phyloP scores from a whole-genome alignment of 2,113 vertebrate genomes.

The Nothoprocta pentlandii region DNA sequence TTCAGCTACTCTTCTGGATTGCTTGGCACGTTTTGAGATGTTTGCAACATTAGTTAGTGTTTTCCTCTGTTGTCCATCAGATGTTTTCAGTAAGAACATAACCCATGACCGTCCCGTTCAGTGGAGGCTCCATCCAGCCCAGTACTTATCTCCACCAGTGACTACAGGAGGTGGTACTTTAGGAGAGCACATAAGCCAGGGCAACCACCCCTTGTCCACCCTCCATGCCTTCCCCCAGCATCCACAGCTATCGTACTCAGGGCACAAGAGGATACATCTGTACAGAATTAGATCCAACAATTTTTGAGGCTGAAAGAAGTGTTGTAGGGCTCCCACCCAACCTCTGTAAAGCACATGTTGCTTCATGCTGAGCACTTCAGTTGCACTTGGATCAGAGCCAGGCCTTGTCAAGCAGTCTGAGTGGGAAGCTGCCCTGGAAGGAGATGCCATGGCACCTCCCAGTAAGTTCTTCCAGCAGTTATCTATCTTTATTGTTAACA shows the following conservation, averaged over 20 bases:
- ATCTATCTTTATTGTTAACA: neutral
- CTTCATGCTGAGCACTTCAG: neutral
- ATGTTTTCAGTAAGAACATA: neutral
- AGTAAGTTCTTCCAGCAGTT: neutral
- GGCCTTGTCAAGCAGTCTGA: neutral
- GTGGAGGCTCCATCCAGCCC: neutral
- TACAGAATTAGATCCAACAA: neutral
- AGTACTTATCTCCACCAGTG: neutral
- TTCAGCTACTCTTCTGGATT: neutral
- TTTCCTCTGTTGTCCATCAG: neutral
- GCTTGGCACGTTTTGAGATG: neutral
- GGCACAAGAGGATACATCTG: neutral
- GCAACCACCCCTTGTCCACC: neutral
- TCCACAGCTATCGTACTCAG: accelerated
- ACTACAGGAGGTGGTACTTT: neutral
- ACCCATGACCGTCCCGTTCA: neutral
- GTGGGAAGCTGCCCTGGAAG: neutral
- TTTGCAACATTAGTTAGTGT: neutral
- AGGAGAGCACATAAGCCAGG: accelerated
- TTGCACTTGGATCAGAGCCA: neutral
- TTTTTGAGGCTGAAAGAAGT: neutral
- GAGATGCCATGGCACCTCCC: neutral
- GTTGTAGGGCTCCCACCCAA: neutral
- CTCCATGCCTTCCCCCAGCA: neutral
- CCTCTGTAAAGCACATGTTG: neutral